These are phyloP conservation scores for Sialia sialis DNA, from an alignment of 2,113 vertebrate genomes.

Conservation along the genomic window DNA sequence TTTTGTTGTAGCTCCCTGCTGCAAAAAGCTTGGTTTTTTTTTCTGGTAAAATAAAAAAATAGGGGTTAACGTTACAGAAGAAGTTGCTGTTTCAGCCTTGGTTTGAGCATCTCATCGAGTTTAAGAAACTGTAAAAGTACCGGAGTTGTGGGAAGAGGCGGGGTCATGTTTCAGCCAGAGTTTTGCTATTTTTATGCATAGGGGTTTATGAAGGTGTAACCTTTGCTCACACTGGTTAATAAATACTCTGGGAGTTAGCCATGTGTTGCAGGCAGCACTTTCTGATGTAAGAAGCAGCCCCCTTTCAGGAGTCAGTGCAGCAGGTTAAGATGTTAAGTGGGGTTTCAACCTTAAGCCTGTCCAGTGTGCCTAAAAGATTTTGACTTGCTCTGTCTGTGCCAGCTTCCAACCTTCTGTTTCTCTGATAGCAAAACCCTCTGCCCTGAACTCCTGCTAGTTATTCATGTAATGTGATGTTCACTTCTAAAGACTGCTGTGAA, in stretches of 20 bases:
- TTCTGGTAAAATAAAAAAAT: not conserved
- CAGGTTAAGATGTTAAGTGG: not conserved
- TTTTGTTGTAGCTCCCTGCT: not conserved
- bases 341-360: not conserved
- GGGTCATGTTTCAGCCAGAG: not conserved
- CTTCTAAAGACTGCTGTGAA: not conserved
- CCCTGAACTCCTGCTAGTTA: not conserved
- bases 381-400: not conserved
- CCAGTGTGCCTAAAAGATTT: not conserved
- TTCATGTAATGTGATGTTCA: not conserved
- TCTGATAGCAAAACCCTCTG: not conserved
- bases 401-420: not conserved
- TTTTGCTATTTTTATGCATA: not conserved
- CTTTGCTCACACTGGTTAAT: conserved; percentile 44
- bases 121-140: not conserved
- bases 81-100: not conserved
- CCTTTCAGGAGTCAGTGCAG: not conserved
- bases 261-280: not conserved
- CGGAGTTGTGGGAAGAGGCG: not conserved
- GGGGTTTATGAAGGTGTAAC: not conserved
- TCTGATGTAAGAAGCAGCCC: not conserved
- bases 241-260: not conserved
- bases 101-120: not conserved
- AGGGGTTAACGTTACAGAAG: not conserved
- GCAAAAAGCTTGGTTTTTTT: not conserved